Evolutionary conservation across 2,888 invertebrate species (phyloP), one percentile per base, ranked within the genome.

Genomic region (Drymonia ruficornis): DNA sequence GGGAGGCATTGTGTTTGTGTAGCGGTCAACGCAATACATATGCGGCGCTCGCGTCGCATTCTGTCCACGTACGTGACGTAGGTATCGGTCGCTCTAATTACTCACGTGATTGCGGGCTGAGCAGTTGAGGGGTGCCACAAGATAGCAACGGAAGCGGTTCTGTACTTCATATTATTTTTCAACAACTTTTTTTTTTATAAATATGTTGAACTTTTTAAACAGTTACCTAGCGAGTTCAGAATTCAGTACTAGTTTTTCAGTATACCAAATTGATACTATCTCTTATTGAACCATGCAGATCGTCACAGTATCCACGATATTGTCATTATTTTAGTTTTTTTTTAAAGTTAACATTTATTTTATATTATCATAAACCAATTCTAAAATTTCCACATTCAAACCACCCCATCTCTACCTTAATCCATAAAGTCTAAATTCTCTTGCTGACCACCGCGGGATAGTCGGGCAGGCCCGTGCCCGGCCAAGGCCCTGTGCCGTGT

Each of bases 31-130:
- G 28, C 15, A 28, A 45, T 12, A 34, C 40, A 47, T 18, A 29
- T 23, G 43, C 8, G 51, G 43, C 23, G 23, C 23, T 4, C 23
- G 23, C 23, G 55, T 50, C 54, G 70, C 70, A 76, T 68, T 63
- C 74, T 51, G 62, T 56, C 63, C 80, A 78, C 80, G 80, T 77
- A n/a, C n/a, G n/a, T n/a, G n/a, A n/a, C n/a, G n/a, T n/a, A n/a
- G n/a, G n/a, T n/a, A 69, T 67, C 72, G 66, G 55, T 48, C 63
- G 67, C 65, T 55, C 74, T 80, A 80, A 78, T 80, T 76, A 77
- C 76, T 78, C 76, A 67, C 73, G 76, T 76, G 76, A 76, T 78
- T 74, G 72, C 70, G 69, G 60, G 47, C 19, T 50, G 46, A 36
- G 47, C 49, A 38, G 9, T 8, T 29, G 31, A 42, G 29, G 36